Evolutionary conservation across 2,888 invertebrate genomes (phyloP).

Genomic region (Ferdinandea cuprea): DNA sequence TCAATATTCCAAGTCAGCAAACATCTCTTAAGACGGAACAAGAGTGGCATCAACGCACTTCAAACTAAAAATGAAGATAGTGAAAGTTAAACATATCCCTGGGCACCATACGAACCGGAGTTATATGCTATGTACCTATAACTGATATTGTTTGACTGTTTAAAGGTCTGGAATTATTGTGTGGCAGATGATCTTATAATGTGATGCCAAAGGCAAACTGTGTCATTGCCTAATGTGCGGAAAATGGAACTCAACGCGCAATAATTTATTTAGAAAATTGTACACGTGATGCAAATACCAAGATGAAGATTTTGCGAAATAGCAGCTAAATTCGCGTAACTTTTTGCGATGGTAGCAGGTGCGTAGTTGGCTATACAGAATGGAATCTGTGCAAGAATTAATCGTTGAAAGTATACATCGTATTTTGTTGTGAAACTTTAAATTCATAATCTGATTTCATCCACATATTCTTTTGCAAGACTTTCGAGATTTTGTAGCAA

Average conservation of each 20-base stretch:
- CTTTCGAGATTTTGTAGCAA: no score
- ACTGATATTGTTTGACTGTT: slow-evolving; percentile 6
- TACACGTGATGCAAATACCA: slow-evolving; percentile 47
- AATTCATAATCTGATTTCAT: no score
- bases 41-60: slow-evolving; percentile 36
- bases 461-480: no score
- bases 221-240: slow-evolving; percentile 52
- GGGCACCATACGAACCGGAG: slow-evolving; percentile 24
- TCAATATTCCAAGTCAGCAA: slow-evolving; percentile 57
- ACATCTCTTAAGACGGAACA: no score
- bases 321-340: not conserved
- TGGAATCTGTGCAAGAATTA: no score
- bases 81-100: slow-evolving; percentile 43
- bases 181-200: slow-evolving; percentile 47
- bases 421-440: no score
- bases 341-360: not conserved
- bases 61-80: slow-evolving; percentile 36
- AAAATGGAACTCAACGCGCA: slow-evolving; percentile 58
- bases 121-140: no score
- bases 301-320: slow-evolving; percentile 1
- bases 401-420: no score
- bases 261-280: slow-evolving; percentile 60
- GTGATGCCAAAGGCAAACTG: slow-evolving; percentile 42
- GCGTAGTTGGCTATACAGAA: no score
- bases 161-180: slow-evolving; percentile 12